Conservation (phyloP, 2,113 vertebrate genomes). For the Phaetusa simplex region DNA sequence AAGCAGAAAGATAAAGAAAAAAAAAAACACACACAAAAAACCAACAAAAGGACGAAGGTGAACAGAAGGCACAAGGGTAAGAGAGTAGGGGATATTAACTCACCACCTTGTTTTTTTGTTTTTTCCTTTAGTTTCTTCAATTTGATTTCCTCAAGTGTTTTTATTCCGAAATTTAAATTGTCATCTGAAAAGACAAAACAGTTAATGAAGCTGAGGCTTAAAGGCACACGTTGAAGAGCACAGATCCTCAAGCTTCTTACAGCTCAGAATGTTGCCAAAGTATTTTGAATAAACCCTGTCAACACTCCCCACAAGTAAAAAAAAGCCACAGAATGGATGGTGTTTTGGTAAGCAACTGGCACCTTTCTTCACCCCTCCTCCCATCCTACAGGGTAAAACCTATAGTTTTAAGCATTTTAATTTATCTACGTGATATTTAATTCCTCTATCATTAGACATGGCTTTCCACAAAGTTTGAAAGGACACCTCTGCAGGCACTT, state of each 20-base stretch:
- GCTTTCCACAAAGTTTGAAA: background rate
- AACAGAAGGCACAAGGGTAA: background rate
- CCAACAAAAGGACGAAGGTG: background rate
- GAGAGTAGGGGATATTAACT: background rate
- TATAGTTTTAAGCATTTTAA: background rate
- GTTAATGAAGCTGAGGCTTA: background rate
- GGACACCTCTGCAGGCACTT: background rate
- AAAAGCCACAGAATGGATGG: fast-evolving
- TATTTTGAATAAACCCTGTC: background rate
- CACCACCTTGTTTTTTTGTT: constrained; percentile 81
- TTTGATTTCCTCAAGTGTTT: constrained; percentile 92
- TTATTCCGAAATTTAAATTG: constrained; percentile 87
- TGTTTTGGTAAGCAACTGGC: background rate
- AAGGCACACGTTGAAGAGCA: background rate
- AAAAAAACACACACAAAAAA: background rate
- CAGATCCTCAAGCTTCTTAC: background rate
- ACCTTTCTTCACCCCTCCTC: background rate
- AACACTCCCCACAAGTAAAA: background rate
- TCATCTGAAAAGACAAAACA: constrained; percentile 70
- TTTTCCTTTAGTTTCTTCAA: constrained; percentile 88
- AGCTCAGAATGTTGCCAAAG: background rate
- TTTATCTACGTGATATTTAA: background rate
- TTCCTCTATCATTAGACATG: background rate
- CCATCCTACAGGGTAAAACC: background rate
- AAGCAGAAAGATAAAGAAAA: background rate